Evolutionary conservation across 2,113 vertebrate genomes (phyloP).

Genomic region (Camarhynchus parvulus): DNA sequence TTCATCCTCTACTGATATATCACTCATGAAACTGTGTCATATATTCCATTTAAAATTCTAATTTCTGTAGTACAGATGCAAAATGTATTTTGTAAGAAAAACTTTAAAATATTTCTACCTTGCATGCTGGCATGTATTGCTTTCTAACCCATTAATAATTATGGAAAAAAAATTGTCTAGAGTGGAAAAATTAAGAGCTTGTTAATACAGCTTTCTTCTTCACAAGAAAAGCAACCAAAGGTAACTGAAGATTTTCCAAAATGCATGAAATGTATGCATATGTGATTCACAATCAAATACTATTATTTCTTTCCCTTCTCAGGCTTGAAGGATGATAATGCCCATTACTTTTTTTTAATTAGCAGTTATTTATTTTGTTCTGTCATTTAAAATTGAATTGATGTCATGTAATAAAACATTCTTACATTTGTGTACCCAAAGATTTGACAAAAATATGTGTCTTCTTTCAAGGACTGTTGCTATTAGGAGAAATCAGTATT

Average conservation of each 20-base stretch:
- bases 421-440: not conserved
- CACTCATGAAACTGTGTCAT: not conserved
- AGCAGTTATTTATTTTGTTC: not conserved
- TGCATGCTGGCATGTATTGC: not conserved
- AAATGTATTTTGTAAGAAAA: not conserved
- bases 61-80: not conserved
- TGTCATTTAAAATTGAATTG: not conserved
- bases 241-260: not conserved
- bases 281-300: not conserved
- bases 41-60: not conserved
- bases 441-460: not conserved
- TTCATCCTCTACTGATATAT: not conserved
- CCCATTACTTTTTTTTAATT: not conserved
- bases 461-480: not conserved
- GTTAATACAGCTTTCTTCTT: not conserved
- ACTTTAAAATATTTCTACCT: not conserved
- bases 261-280: not conserved
- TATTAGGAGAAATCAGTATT: not conserved
- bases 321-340: not conserved
- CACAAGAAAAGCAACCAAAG: not conserved
- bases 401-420: not conserved
- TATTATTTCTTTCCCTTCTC: not conserved
- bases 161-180: not conserved
- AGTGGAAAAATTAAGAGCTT: not conserved
- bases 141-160: not conserved